These are phyloP conservation scores for Bucorvus abyssinicus DNA, from an alignment of 2,797 vertebrate species.

Conservation along the genomic window DNA sequence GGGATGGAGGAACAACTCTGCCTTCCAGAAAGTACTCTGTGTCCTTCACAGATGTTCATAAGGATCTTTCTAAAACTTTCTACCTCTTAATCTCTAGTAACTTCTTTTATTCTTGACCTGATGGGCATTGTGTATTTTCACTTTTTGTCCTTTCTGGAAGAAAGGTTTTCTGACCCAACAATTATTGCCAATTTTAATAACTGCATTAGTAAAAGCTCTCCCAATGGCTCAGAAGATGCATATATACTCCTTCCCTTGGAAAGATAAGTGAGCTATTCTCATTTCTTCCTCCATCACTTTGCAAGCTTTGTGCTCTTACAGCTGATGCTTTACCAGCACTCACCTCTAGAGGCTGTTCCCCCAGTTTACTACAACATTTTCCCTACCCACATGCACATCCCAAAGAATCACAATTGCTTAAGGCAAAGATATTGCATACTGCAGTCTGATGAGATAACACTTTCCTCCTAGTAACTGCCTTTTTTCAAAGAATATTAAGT, in stretches of 20 bases:
- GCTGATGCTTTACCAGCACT: neutral
- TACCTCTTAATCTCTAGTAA: neutral
- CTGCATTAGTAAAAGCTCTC: neutral
- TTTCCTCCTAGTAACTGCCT: neutral
- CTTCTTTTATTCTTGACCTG: neutral
- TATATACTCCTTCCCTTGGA: neutral
- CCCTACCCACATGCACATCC: fast-evolving
- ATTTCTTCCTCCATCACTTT: neutral
- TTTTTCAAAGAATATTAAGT: neutral
- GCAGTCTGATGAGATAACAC: neutral
- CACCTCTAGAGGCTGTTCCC: neutral
- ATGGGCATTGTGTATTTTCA: neutral
- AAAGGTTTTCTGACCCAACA: neutral
- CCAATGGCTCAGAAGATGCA: neutral
- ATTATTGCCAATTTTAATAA: neutral
- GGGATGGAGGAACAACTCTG: neutral
- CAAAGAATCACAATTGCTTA: neutral
- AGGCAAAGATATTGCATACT: neutral
- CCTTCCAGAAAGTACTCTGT: slow-evolving; percentile 20
- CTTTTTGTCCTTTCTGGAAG: neutral
- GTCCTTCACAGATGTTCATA: slow-evolving; percentile 15
- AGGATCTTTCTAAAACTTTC: neutral
- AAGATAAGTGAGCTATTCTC: neutral
- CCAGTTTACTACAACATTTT: neutral
- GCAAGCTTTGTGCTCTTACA: neutral